phyloP scores from a whole-genome alignment of 1,140 invertebrate species.

The Trichomalopsis sarcophagae region DNA sequence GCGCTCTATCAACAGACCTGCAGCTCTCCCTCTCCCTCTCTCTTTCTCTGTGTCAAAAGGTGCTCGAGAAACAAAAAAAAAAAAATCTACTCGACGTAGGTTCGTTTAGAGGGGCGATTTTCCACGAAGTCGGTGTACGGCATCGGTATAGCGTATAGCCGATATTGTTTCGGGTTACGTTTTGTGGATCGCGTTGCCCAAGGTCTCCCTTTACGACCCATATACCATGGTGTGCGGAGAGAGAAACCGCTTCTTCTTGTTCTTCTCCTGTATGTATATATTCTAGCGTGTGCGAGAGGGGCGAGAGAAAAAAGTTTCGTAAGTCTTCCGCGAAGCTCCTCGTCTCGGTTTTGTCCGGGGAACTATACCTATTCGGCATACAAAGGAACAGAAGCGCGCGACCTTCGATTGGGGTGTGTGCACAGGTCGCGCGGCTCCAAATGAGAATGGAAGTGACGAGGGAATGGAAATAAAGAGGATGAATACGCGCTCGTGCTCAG shows the following conservation, averaged over 20 bases:
- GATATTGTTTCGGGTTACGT: slow-evolving; percentile 38
- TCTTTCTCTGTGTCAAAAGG: background rate
- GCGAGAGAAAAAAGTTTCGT: slow-evolving; percentile 14
- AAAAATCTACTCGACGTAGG: slow-evolving; percentile 21
- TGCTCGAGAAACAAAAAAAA: slow-evolving; percentile 9
- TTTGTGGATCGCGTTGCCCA: slow-evolving; percentile 16
- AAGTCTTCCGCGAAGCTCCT: slow-evolving; percentile 4
- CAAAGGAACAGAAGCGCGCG: slow-evolving; percentile 25
- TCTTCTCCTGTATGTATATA: background rate
- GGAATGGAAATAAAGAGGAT: slow-evolving; percentile 41
- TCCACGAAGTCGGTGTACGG: background rate
- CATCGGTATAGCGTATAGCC: background rate
- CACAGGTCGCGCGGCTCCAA: slow-evolving; percentile 51
- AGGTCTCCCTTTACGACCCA: slow-evolving; percentile 7
- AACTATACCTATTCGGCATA: background rate
- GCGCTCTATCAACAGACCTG: background rate
- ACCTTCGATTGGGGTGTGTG: slow-evolving; percentile 45
- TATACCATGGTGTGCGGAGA: background rate
- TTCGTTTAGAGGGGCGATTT: background rate
- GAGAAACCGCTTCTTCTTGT: background rate
- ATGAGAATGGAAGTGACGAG: slow-evolving; percentile 42
- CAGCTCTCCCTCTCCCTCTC: background rate
- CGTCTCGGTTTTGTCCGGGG: background rate
- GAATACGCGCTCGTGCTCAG: slow-evolving; percentile 29
- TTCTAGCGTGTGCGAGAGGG: background rate